Percentiles rank a stretch among this genome's conserved stretches.
phyloP scores from a whole-genome alignment of 2,113 vertebrate genomes.

The Dasyornis broadbenti region DNA sequence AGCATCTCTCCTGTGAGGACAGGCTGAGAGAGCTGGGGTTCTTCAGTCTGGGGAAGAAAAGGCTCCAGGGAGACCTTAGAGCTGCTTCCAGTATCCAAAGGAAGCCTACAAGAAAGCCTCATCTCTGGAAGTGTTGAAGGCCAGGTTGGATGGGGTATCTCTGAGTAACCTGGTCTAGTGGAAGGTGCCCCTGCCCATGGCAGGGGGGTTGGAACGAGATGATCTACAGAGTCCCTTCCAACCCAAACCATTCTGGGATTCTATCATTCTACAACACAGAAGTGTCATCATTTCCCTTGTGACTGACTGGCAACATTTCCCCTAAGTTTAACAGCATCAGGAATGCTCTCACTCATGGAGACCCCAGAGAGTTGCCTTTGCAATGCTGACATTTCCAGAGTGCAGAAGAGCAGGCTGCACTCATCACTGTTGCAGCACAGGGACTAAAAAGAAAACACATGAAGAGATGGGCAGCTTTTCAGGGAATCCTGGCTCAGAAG shows the following conservation, averaged over 20 bases:
- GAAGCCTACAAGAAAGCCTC: neutral
- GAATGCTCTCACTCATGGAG: neutral
- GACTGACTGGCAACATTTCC: neutral
- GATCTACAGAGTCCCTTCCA: neutral
- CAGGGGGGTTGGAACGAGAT: neutral
- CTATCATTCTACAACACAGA: neutral
- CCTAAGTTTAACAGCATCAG: neutral
- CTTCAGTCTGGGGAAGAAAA: neutral
- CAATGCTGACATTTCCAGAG: neutral
- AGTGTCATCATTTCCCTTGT: neutral
- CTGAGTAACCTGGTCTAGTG: neutral
- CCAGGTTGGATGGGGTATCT: neutral
- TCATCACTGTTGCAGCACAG: neutral
- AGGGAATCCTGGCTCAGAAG: neutral
- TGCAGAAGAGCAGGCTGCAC: neutral
- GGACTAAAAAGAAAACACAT: neutral
- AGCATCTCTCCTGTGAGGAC: neutral
- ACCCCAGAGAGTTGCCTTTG: neutral
- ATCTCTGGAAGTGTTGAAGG: neutral
- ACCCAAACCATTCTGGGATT: neutral
- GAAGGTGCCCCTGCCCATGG: neutral
- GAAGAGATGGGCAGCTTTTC: neutral
- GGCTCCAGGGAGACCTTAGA: neutral
- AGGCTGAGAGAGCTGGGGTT: neutral
- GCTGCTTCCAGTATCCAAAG: neutral